phyloP scores from a whole-genome alignment of 1,140 invertebrate species.

The Tetragnatha versicolor region DNA sequence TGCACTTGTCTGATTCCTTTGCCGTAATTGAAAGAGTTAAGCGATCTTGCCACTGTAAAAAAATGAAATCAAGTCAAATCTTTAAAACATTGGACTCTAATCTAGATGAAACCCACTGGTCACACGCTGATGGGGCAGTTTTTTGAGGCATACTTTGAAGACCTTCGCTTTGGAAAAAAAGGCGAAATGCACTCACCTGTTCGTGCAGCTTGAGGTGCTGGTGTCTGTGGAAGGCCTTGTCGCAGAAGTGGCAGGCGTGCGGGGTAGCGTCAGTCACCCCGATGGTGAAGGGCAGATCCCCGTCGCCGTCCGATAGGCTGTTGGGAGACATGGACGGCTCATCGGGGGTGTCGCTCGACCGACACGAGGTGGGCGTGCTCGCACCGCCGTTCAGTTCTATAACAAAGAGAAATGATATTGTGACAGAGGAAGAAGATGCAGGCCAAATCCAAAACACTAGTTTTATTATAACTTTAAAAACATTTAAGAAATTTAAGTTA shows the following conservation, averaged over 20 bases:
- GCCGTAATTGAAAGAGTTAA: no score
- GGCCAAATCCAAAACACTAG: no score
- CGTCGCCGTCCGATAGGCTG: slow-evolving; percentile 66
- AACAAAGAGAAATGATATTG: background rate
- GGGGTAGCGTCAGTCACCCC: slow-evolving; percentile 78
- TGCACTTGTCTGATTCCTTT: no score
- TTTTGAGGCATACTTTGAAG: no score
- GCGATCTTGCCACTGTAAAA: no score
- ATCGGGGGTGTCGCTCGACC: slow-evolving; percentile 68
- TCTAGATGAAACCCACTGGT: no score
- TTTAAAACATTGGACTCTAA: no score
- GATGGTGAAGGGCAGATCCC: slow-evolving; percentile 70
- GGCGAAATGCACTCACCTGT: slow-evolving; percentile 75
- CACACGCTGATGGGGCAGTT: no score
- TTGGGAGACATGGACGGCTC: slow-evolving; percentile 67
- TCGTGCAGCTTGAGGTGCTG: slow-evolving; percentile 91
- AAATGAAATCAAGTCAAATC: no score
- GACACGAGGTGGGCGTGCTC: slow-evolving; percentile 66
- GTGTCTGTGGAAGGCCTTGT: slow-evolving; percentile 85
- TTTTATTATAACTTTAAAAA: no score
- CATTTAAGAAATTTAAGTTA: no score
- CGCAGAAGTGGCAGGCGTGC: slow-evolving; percentile 89
- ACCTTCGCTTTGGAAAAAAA: no score
- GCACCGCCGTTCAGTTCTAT: slow-evolving; percentile 53
- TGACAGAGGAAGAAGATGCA: background rate